phyloP scores from a whole-genome alignment of 2,113 vertebrate species.

The Nyctibius bracteatus region DNA sequence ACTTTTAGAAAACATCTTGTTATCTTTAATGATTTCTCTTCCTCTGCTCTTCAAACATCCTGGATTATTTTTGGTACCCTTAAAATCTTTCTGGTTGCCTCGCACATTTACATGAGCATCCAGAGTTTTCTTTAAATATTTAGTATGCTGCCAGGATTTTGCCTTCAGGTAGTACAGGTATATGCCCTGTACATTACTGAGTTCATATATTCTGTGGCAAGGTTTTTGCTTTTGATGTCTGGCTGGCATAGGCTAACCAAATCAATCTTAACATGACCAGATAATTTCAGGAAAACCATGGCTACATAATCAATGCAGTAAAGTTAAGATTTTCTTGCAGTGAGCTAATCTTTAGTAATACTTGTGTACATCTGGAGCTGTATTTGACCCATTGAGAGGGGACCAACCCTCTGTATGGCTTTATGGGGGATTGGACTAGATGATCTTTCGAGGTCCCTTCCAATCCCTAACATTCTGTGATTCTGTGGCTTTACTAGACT shows the following conservation, averaged over 20 bases:
- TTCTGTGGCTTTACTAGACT: not conserved
- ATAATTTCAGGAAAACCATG: not conserved
- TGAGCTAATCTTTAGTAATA: not conserved
- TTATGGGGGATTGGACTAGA: too few relatives aligned
- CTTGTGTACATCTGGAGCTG: not conserved
- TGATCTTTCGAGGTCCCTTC: too few relatives aligned
- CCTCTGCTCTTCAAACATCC: not conserved
- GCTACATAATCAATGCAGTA: not conserved
- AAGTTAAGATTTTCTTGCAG: not conserved
- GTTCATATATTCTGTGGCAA: not conserved
- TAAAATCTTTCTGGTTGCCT: not conserved
- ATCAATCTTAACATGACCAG: not conserved
- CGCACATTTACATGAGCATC: not conserved
- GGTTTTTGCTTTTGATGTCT: not conserved
- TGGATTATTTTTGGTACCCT: not conserved
- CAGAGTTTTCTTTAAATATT: not conserved
- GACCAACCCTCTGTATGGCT: not conserved
- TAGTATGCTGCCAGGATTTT: not conserved
- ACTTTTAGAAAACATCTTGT: not conserved
- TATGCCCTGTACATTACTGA: not conserved
- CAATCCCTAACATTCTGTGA: too few relatives aligned
- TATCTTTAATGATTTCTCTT: not conserved
- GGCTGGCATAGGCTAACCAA: not conserved
- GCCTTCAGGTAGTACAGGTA: not conserved
- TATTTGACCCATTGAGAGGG: not conserved